Base-by-base conservation (phyloP, 2,113 vertebrate genomes). In the Tichodroma muraria region DNA sequence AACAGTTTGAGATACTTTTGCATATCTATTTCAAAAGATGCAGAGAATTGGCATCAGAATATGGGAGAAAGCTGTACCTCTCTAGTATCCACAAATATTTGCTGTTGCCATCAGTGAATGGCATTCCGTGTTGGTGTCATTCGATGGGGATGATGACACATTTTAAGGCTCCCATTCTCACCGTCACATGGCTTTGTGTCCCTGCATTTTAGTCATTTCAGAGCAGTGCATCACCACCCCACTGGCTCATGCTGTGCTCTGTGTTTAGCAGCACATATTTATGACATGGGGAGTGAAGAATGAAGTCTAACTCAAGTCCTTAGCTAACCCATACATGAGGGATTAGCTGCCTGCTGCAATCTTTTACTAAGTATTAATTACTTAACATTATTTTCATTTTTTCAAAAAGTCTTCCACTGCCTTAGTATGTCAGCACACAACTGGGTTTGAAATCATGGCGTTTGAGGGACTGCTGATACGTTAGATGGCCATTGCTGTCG, bases 321-420 rank as follows among this genome's bases (percentile, higher is more conserved):
- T 88, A 96, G 89, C 95, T 97, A 93, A 97, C 94, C 96, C 35
- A 2, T 44, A 86, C 68, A 66, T 57, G 88, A 96, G 85, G 87
- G 95, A 96, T 97, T 96, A 96, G 80, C 89, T 90, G 82, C 94
- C 94, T 95, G 80, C 90, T 92, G 86, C 83, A 89, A 96, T 95
- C 89, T 93, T 97, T 37, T 87, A 75, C 68, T 35, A 77, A 93
- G 86, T 86, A 81, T 91, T 94, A 96, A 85, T 96, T 95, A 89
- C 88, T 90, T 88, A 40, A 86, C 56, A 89, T 93, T 84, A 87
- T 94, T 97, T 89, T 83, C 44, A 27, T 90, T 90, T 95, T 93
- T 85, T 79, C 8, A 0, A 40, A 13, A 75, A 93, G 86, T 64
- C 79, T 76, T 79, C 89, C 35, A 3, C 70, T 89, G 64, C 71